Evolutionary conservation across 2,113 vertebrate genomes (phyloP).

Genomic region (Hemiscyllium ocellatum): DNA sequence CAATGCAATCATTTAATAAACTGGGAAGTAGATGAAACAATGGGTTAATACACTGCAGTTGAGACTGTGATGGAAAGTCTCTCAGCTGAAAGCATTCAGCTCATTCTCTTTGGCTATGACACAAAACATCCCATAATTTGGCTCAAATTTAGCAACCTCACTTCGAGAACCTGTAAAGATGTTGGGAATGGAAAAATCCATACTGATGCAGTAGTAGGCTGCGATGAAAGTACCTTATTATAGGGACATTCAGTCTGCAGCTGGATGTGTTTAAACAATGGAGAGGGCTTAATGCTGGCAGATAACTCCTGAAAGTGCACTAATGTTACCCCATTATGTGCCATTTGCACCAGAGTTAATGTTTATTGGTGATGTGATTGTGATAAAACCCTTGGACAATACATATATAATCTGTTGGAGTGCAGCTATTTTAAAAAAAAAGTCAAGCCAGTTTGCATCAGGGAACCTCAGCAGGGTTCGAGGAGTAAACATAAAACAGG

Average conservation of each 20-base stretch:
- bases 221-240: background rate
- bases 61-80: background rate
- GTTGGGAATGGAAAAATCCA: constrained; percentile 2
- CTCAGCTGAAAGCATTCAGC: background rate
- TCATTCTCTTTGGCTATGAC: background rate
- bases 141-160: background rate
- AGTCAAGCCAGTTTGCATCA: background rate
- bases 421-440: background rate
- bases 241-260: background rate
- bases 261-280: background rate
- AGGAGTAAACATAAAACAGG: background rate
- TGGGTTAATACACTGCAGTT: background rate
- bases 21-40: background rate
- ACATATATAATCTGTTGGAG: background rate
- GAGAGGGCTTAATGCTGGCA: background rate
- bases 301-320: background rate
- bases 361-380: background rate
- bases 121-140: background rate
- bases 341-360: background rate
- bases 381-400: background rate
- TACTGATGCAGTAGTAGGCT: background rate
- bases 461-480: background rate
- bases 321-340: background rate
- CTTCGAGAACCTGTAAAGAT: background rate
- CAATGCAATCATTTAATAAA: background rate